phyloP scores from a whole-genome alignment of 2,888 invertebrate species.

The Lasius fuliginosus region DNA sequence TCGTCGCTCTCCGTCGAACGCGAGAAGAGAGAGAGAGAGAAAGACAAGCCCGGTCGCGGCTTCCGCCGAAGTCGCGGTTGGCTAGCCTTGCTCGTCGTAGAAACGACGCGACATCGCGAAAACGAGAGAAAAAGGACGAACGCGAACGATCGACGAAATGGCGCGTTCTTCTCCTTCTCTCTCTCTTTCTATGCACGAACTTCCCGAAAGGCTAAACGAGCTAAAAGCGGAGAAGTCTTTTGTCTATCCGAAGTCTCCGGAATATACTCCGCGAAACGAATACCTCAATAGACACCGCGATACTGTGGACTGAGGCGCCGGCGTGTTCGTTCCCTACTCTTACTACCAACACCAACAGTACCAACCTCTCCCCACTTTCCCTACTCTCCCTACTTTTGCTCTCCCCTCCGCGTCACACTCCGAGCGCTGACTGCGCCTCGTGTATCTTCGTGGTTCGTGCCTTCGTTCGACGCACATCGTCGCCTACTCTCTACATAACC shows the following conservation, averaged over 20 bases:
- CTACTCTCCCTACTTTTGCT: neutral
- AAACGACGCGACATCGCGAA: constrained; percentile 31
- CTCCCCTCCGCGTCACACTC: neutral
- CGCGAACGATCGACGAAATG: constrained; percentile 1
- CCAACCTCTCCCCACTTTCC: neutral
- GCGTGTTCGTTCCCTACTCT: constrained; percentile 82
- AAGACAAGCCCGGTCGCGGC: constrained; percentile 25
- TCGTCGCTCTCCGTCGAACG: constrained; percentile 32
- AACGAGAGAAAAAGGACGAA: neutral
- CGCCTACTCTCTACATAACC: neutral
- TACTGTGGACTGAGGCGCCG: constrained; percentile 85
- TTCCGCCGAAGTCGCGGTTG: constrained; percentile 32
- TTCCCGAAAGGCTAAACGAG: neutral
- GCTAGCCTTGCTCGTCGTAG: constrained; percentile 29
- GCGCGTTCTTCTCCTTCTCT: neutral
- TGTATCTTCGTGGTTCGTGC: constrained; percentile 4
- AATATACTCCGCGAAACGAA: constrained; percentile 31
- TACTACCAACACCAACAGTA: neutral
- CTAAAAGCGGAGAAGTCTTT: constrained; percentile 2
- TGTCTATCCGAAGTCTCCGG: neutral
- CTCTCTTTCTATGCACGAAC: neutral
- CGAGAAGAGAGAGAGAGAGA: neutral
- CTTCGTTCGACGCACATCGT: neutral
- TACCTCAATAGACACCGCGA: constrained; percentile 78
- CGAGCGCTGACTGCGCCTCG: constrained; percentile 9